Evolutionary conservation across 2,797 vertebrate genomes (phyloP).

Genomic region (Eremophila alpestris): DNA sequence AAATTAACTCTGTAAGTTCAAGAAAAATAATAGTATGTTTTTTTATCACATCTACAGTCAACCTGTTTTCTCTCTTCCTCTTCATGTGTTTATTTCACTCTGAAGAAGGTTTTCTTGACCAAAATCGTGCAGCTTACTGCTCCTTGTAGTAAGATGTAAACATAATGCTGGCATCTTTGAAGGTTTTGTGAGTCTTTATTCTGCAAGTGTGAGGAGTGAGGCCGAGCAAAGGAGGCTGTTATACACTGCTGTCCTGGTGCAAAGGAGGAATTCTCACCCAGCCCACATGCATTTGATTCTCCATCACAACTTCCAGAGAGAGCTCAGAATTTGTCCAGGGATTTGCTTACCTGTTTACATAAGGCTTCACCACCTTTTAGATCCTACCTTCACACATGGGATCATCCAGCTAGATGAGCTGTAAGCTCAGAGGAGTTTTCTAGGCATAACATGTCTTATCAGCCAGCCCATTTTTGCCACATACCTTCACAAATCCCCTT

Average conservation of each 20-base stretch:
- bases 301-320: background rate
- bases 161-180: background rate
- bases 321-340: background rate
- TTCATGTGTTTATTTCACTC: background rate
- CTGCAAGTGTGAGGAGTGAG: background rate
- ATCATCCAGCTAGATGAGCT: background rate
- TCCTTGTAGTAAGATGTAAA: slow-evolving; percentile 15
- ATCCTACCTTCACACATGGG: background rate
- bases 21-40: slow-evolving; percentile 16
- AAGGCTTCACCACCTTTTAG: background rate
- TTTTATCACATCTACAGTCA: background rate
- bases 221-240: background rate
- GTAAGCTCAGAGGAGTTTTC: background rate
- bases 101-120: background rate
- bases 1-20: background rate
- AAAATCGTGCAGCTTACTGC: background rate
- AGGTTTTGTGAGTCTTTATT: background rate
- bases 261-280: slow-evolving; percentile 1
- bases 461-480: background rate
- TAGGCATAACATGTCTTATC: background rate
- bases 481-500: background rate
- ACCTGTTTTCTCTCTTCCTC: background rate
- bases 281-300: background rate
- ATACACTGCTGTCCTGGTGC: background rate
- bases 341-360: background rate